A percentile compares a stretch with the other conserved stretches of the same genome.
phyloP scores from a whole-genome alignment of 2,888 invertebrate genomes.

The Noctua fimbriata region DNA sequence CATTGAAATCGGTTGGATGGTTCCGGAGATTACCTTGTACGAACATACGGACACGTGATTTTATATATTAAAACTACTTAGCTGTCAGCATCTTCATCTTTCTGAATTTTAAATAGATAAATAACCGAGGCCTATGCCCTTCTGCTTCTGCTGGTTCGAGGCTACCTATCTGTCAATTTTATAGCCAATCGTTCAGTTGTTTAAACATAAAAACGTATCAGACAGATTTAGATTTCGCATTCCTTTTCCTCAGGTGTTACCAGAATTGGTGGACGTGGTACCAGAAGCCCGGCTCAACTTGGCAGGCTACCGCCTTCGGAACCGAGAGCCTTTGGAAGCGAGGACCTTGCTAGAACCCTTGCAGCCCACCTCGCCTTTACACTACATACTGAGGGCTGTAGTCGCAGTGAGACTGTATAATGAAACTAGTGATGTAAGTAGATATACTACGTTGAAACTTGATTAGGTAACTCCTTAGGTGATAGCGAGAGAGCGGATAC shows the following conservation, averaged over 20 bases:
- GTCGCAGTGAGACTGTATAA: slow-evolving; percentile 98
- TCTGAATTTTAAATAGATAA: not conserved
- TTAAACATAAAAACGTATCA: not conserved
- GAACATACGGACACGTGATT: not conserved
- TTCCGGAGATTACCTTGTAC: not conserved
- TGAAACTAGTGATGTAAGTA: slow-evolving; percentile 95
- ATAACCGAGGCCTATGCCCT: not conserved
- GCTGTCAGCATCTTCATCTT: no score
- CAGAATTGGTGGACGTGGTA: slow-evolving; percentile 97
- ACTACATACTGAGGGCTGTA: slow-evolving; percentile 98
- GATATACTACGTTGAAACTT: not conserved
- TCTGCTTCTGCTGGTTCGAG: not conserved
- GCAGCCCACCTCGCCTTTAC: slow-evolving; percentile 98
- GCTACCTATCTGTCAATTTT: not conserved
- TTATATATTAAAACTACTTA: not conserved
- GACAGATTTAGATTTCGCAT: not conserved
- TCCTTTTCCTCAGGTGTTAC: slow-evolving; percentile 90
- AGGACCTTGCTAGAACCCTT: slow-evolving; percentile 96
- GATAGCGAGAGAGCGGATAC: no score
- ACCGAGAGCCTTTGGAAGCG: slow-evolving; percentile 97
- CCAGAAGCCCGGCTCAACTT: slow-evolving; percentile 99
- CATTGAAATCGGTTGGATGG: not conserved
- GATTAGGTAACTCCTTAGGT: not conserved
- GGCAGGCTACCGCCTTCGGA: slow-evolving; percentile 97
- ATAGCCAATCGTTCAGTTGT: not conserved